These are phyloP conservation scores for Squalus acanthias DNA, from an alignment of 2,797 vertebrate genomes.

Conservation along the genomic window DNA sequence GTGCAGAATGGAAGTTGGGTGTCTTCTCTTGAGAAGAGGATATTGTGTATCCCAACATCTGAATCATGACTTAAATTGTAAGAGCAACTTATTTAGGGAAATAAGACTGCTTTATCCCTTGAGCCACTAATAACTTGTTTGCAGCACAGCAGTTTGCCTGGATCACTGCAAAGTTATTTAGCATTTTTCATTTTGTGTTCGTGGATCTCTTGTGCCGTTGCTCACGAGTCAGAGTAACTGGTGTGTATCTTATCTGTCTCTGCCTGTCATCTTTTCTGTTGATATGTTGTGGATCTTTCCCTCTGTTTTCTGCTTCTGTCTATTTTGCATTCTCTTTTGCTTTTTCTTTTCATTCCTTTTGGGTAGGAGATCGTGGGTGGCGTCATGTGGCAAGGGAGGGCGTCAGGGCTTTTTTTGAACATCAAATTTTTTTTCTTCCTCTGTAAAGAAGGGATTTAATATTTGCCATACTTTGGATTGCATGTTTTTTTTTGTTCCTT, in stretches of 20 bases:
- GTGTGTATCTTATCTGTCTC: neutral
- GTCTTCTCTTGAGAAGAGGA: neutral
- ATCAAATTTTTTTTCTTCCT: no score
- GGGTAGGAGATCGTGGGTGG: neutral
- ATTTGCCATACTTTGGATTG: no score
- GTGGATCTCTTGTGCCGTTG: neutral
- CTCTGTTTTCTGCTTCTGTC: neutral
- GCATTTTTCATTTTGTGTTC: neutral
- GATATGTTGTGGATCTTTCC: neutral
- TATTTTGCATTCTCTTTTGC: no score
- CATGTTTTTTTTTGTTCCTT: no score
- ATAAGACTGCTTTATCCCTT: neutral
- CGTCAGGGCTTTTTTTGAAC: neutral
- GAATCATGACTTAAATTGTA: neutral
- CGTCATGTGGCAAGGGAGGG: neutral
- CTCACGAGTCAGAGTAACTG: neutral
- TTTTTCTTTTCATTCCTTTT: neutral
- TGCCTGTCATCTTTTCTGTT: neutral
- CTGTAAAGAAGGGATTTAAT: no score
- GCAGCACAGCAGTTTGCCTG: neutral
- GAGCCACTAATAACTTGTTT: neutral
- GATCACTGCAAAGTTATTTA: neutral
- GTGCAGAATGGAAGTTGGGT: neutral
- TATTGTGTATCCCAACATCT: neutral
- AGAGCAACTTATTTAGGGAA: neutral